Percentiles rank a stretch among this genome's conserved stretches.
phyloP scores from a whole-genome alignment of 1,140 invertebrate genomes.

The Anastrepha obliqua region DNA sequence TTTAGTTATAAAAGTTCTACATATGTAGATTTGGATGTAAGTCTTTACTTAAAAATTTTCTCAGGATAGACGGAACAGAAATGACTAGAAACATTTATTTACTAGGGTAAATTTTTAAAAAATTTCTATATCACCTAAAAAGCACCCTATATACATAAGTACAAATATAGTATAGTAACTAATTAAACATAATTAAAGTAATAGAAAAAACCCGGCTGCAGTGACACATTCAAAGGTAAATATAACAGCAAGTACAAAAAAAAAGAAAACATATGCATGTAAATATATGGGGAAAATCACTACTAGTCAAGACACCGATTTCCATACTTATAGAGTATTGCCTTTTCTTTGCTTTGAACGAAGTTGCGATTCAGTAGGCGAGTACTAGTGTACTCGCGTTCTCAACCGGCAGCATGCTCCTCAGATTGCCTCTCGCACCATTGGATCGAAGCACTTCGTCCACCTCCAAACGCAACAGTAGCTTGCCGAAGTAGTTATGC shows the following conservation, averaged over 20 bases:
- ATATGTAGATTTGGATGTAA: no score
- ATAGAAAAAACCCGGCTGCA: not conserved
- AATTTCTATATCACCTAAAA: no score
- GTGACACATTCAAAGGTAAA: not conserved
- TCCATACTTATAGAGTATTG: not conserved
- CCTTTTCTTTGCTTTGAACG: no score
- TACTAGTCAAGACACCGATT: not conserved
- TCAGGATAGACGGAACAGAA: no score
- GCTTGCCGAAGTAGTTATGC: not conserved
- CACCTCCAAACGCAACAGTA: conserved; percentile 26
- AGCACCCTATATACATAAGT: no score
- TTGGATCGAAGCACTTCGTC: not conserved
- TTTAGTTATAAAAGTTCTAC: no score
- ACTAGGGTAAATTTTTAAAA: no score
- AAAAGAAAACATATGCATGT: not conserved
- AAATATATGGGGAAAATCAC: not conserved
- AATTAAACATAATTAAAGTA: not conserved
- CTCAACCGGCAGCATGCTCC: not conserved
- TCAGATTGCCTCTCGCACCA: not conserved
- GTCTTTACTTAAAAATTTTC: no score
- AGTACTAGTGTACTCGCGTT: conserved; percentile 6
- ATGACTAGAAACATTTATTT: no score
- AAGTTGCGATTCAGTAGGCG: not conserved
- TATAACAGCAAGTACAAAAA: not conserved
- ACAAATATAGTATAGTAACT: not conserved